Percentiles rank a stretch among this genome's conserved stretches.
These are phyloP conservation scores for Adineta ricciae DNA, from an alignment of 2,888 invertebrate genomes.

Conservation along the genomic window DNA sequence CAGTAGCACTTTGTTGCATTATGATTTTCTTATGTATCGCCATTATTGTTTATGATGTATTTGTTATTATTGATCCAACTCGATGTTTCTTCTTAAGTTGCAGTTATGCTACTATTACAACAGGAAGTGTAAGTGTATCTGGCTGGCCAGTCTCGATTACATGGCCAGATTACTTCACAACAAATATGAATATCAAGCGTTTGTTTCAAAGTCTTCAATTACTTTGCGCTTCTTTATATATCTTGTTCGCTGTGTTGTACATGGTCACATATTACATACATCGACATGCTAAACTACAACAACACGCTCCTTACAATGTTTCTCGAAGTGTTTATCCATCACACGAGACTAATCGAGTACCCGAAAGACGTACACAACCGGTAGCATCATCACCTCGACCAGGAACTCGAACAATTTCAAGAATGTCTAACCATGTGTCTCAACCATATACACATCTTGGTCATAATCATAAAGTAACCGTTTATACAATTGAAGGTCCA, in stretches of 20 bases:
- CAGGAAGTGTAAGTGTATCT: neutral
- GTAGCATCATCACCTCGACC: too few relatives aligned
- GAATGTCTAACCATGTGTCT: neutral
- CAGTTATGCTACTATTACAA: neutral
- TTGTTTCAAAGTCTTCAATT: neutral
- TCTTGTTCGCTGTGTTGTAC: neutral
- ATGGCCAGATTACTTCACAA: neutral
- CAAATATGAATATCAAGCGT: neutral
- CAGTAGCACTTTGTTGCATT: neutral
- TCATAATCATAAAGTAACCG: neutral
- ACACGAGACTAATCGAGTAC: neutral
- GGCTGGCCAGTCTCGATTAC: neutral
- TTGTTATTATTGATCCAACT: neutral
- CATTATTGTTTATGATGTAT: neutral
- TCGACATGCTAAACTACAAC: neutral
- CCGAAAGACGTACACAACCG: too few relatives aligned
- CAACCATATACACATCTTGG: neutral
- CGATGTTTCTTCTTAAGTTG: neutral
- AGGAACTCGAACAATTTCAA: neutral
- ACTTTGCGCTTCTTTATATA: neutral
- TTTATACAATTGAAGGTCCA: neutral
- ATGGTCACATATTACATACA: neutral
- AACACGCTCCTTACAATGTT: neutral
- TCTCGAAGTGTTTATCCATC: neutral
- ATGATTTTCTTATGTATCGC: neutral